Percentiles rank a stretch among this genome's conserved stretches.
Evolutionary conservation across 2,888 invertebrate species (phyloP).

Genomic region (Drosophila lacicola): DNA sequence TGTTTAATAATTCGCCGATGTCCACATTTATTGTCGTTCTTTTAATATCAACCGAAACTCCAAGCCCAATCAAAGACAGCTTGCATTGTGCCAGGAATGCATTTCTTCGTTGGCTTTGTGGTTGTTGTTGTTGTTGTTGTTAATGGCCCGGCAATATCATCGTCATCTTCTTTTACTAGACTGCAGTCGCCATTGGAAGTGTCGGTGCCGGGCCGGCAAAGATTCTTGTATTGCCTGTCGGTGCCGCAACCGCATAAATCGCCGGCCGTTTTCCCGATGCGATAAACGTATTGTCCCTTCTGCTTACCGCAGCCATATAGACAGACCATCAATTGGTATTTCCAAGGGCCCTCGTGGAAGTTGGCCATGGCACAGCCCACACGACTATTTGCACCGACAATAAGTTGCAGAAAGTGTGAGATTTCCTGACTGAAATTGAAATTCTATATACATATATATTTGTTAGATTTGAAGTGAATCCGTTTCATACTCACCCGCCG

Average conservation of each 20-base stretch:
- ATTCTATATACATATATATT: neutral
- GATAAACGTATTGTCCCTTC: neutral
- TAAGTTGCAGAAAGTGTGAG: conserved; percentile 20
- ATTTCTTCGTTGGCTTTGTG: no score
- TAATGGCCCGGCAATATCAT: neutral
- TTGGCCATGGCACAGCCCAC: conserved; percentile 22
- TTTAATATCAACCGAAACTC: no score
- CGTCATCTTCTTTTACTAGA: neutral
- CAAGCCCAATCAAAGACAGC: no score
- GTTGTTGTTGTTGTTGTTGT: neutral
- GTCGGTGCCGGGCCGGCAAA: conserved; percentile 1
- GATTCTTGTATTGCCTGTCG: conserved; percentile 3
- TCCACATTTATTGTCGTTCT: no score
- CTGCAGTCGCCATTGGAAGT: neutral
- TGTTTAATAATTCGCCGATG: no score
- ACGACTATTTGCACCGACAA: conserved; percentile 20
- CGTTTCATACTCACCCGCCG: conserved; percentile 4
- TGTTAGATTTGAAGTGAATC: neutral
- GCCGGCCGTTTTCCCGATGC: neutral
- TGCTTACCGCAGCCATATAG: conserved; percentile 24
- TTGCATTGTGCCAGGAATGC: no score
- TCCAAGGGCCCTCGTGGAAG: accelerated
- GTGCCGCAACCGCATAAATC: neutral
- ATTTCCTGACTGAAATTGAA: conserved; percentile 10
- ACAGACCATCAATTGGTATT: conserved; percentile 17